These are phyloP conservation scores for Trissolcus brochymenae DNA, from an alignment of 2,888 invertebrate genomes.

Conservation along the genomic window DNA sequence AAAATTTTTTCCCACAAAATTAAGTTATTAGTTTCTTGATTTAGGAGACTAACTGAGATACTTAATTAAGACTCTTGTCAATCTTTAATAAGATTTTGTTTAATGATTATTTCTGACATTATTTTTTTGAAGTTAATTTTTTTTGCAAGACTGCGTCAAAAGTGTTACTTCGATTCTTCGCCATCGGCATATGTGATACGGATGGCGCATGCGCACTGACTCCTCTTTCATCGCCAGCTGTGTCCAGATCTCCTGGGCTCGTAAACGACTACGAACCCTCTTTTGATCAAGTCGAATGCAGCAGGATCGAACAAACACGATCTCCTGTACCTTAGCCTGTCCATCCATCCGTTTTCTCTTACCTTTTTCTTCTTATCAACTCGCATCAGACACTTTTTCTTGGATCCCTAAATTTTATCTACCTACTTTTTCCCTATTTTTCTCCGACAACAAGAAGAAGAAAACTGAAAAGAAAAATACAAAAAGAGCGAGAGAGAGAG, in stretches of 20 bases:
- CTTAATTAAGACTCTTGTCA: too few species aligned
- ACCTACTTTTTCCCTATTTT: neutral
- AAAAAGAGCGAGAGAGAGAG: too few species aligned
- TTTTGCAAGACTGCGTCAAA: neutral
- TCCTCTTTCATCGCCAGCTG: conserved; percentile 34
- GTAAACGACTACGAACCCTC: conserved; percentile 52
- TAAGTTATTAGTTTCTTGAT: too few species aligned
- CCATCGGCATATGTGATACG: conserved; percentile 27
- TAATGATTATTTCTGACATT: neutral
- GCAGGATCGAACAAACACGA: conserved; percentile 50
- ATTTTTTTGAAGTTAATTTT: neutral
- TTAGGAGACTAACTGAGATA: too few species aligned
- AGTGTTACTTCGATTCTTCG: conserved; percentile 5
- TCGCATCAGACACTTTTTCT: conserved; percentile 1
- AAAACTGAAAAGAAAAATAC: too few species aligned
- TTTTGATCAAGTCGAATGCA: conserved; percentile 45
- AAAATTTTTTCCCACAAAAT: too few species aligned
- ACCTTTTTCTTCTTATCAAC: conserved; percentile 31
- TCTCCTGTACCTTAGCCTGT: conserved; percentile 26
- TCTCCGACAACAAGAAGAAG: neutral
- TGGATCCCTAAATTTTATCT: neutral
- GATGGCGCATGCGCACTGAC: conserved; percentile 33
- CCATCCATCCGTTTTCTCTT: conserved; percentile 11
- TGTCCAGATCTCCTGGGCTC: conserved; percentile 44
- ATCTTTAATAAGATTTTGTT: neutral